These are phyloP conservation scores for Bucorvus abyssinicus DNA, from an alignment of 2,797 vertebrate genomes.

Conservation along the genomic window DNA sequence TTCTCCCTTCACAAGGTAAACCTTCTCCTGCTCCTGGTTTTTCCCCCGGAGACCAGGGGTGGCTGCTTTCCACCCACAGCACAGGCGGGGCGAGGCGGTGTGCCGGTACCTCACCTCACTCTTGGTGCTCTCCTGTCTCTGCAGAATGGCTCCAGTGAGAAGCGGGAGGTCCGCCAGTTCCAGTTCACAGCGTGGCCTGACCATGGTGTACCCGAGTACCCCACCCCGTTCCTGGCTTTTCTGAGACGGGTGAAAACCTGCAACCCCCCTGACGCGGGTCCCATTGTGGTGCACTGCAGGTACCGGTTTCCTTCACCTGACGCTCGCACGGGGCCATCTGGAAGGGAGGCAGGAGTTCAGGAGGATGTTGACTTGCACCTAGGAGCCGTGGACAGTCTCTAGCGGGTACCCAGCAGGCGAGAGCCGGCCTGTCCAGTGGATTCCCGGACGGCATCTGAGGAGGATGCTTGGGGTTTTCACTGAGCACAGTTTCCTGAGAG, in stretches of 20 bases:
- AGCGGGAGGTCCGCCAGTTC: constrained; percentile 96
- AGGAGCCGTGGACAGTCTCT: rapidly evolving
- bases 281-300: constrained; percentile 98
- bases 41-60: rapidly evolving
- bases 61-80: rapidly evolving
- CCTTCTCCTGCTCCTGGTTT: rapidly evolving
- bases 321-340: rapidly evolving
- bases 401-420: rapidly evolving
- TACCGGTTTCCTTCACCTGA: background rate
- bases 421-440: background rate
- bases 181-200: constrained; percentile 99
- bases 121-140: background rate
- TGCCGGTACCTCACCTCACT: background rate
- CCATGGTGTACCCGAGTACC: constrained; percentile 95
- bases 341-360: background rate
- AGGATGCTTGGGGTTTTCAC: background rate
- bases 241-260: constrained; percentile 96
- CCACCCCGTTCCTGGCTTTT: constrained; percentile 97
- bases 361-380: background rate
- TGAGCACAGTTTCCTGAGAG: background rate
- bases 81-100: rapidly evolving
- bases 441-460: background rate
- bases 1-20: constrained; percentile 96
- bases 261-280: constrained; percentile 93
- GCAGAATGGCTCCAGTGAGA: constrained; percentile 96